Conservation (phyloP, 2,888 invertebrate genomes). For the Andrena dorsata region DNA sequence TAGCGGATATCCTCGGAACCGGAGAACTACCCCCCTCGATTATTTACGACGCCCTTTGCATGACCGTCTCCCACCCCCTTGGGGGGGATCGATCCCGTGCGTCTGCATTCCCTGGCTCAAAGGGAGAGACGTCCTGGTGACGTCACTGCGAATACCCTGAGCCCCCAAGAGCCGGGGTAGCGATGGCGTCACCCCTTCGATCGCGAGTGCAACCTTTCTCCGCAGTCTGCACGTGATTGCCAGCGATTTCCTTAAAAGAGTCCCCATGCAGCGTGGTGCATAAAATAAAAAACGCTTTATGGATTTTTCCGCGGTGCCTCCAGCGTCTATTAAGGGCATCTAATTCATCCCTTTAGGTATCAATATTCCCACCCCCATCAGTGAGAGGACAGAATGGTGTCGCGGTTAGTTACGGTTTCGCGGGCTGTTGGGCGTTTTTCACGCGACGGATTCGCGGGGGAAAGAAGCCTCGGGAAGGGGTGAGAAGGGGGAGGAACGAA, state of each 20-base stretch:
- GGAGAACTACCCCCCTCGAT: constrained; percentile 30
- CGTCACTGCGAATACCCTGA: constrained; percentile 55
- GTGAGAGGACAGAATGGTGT: no score
- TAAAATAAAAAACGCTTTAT: not conserved
- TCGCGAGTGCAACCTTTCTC: not conserved
- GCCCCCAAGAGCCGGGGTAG: constrained; percentile 4
- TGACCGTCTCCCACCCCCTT: not conserved
- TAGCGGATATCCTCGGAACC: constrained; percentile 28
- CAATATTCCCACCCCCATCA: no score
- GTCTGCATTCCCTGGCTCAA: constrained; percentile 34
- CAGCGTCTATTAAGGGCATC: no score
- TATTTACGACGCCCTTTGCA: constrained; percentile 33
- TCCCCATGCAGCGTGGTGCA: not conserved
- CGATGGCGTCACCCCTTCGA: constrained; percentile 21
- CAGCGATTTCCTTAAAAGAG: not conserved
- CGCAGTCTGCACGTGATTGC: not conserved
- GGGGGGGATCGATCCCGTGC: constrained; percentile 36
- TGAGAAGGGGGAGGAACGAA: not conserved
- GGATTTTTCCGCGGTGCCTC: no score
- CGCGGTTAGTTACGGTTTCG: not conserved
- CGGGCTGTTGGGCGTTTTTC: not conserved
- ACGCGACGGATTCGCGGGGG: not conserved
- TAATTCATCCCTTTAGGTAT: no score
- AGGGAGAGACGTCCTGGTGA: constrained; percentile 42
- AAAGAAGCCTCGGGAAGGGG: not conserved